phyloP scores from a whole-genome alignment of 35 echinoderm and acorn worm genomes.

The Anneissia japonica region DNA sequence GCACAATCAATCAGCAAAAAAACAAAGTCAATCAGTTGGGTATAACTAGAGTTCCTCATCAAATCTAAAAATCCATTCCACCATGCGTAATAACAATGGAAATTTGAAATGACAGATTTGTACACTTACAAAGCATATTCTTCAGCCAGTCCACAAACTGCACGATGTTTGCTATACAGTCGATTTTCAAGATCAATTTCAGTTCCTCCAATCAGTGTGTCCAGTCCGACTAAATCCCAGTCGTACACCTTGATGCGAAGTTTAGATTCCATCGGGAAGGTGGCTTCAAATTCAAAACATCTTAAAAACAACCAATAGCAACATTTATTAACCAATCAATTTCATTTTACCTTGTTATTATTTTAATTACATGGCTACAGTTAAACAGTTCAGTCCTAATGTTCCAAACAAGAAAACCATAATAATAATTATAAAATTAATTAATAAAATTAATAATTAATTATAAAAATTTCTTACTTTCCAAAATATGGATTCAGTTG shows the following conservation, averaged over 20 bases:
- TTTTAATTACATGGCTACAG: too few relatives aligned
- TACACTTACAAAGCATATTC: conserved; percentile 9
- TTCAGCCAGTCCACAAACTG: background rate
- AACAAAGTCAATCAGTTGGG: too few relatives aligned
- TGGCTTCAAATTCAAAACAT: conserved; percentile 14
- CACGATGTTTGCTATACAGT: background rate
- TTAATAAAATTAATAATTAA: too few relatives aligned
- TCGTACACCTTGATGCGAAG: background rate
- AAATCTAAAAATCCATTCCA: background rate
- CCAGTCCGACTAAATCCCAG: conserved; percentile 6
- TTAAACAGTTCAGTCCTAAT: too few relatives aligned
- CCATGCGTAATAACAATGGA: background rate
- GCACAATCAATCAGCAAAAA: too few relatives aligned
- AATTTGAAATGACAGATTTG: background rate
- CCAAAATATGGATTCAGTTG: conserved; percentile 9
- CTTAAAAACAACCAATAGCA: background rate
- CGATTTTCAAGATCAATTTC: conserved; percentile 6
- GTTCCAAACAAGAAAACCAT: too few relatives aligned
- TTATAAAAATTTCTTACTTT: background rate
- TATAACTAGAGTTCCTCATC: too few relatives aligned
- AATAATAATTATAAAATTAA: too few relatives aligned
- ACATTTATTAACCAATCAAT: too few relatives aligned
- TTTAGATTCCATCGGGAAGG: background rate
- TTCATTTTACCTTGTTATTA: too few relatives aligned
- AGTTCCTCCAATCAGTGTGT: background rate